Conservation (phyloP, 2,797 vertebrate species). For the Enteromius fasciolatus region DNA sequence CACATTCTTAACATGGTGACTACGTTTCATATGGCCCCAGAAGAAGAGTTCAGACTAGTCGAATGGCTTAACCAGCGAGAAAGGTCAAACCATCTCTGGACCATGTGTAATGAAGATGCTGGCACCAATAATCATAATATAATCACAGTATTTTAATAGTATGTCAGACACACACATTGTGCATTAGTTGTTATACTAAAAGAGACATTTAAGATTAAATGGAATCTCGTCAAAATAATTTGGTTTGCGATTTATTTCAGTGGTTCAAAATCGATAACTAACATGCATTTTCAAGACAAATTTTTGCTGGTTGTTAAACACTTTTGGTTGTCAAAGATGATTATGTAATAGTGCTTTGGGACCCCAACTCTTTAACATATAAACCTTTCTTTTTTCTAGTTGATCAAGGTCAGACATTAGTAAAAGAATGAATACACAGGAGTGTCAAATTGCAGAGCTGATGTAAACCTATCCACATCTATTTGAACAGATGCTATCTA, state of each 20-base stretch:
- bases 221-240: background rate
- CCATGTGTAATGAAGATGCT: conserved; percentile 7
- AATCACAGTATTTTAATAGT: conserved; percentile 1
- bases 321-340: background rate
- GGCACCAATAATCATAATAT: conserved; percentile 6
- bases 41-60: conserved; percentile 12
- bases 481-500: background rate
- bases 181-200: background rate
- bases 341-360: background rate
- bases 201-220: background rate
- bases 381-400: background rate
- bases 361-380: background rate
- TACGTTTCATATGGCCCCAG: background rate
- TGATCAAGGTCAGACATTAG: background rate
- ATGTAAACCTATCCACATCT: background rate
- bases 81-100: conserved; percentile 48
- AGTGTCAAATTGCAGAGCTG: background rate
- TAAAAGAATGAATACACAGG: background rate
- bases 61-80: conserved; percentile 15
- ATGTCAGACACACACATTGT: conserved; percentile 16
- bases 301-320: background rate
- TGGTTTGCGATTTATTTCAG: too few species aligned
- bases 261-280: background rate
- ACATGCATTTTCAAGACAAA: background rate
- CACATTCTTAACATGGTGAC: too few species aligned